Conservation (phyloP, 1,140 invertebrate genomes). For the Drosophila nigrodunni region DNA sequence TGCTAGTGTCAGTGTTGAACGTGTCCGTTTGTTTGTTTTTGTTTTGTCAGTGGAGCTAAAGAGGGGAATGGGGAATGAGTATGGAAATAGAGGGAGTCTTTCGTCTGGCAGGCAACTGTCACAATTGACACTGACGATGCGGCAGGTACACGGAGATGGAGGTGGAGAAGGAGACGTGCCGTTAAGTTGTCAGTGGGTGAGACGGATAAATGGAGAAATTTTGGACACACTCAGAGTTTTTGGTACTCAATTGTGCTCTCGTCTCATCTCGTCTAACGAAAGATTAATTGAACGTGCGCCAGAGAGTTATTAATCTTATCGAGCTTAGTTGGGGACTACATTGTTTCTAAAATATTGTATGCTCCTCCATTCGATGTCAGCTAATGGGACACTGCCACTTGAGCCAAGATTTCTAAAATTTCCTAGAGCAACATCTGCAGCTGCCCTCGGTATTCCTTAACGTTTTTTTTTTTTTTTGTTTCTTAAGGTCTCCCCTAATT, state of each 20-base stretch:
- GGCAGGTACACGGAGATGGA: constrained; percentile 68
- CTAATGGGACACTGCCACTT: constrained; percentile 77
- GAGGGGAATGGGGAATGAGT: neutral
- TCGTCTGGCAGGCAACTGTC: constrained; percentile 66
- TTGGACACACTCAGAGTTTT: constrained; percentile 1
- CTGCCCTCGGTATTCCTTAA: constrained; percentile 16
- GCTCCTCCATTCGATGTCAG: constrained; percentile 62
- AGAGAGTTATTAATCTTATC: constrained; percentile 78
- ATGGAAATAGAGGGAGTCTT: constrained; percentile 30
- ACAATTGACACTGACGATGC: constrained; percentile 81
- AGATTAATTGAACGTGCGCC: constrained; percentile 82
- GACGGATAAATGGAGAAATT: constrained; percentile 23
- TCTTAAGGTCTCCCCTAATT: constrained; percentile 60
- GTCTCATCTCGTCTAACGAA: constrained; percentile 52
- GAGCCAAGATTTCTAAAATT: constrained; percentile 61
- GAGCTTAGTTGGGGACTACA: constrained; percentile 65
- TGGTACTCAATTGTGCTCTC: neutral
- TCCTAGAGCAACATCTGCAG: constrained; percentile 41
- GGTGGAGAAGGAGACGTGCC: constrained; percentile 58
- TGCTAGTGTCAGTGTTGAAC: constrained; percentile 24
- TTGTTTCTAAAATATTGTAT: constrained; percentile 81
- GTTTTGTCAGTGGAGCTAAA: constrained; percentile 25
- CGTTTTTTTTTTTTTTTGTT: constrained; percentile 18
- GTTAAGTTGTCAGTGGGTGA: constrained; percentile 71
- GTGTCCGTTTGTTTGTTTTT: constrained; percentile 78